Conservation (phyloP, 2,888 invertebrate species). For the Caenorhabditis parvicauda region DNA sequence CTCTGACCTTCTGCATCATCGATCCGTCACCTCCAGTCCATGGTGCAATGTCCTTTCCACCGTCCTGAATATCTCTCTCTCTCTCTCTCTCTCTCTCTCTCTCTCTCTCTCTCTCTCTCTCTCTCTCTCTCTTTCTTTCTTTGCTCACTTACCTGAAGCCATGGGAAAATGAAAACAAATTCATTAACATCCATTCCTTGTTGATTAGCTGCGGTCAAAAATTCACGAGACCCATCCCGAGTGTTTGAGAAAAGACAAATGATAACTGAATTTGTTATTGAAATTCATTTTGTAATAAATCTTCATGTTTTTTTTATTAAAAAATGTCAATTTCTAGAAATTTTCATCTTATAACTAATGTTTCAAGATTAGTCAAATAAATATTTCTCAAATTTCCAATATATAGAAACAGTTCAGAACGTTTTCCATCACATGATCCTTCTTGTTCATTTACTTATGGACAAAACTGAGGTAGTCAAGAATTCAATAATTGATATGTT, state of each 20-base stretch:
- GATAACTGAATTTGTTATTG: conserved; percentile 24
- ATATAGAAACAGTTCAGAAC: too few species aligned
- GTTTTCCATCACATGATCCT: too few species aligned
- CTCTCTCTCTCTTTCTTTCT: too few species aligned
- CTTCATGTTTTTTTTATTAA: background rate
- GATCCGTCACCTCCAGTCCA: conserved; percentile 60
- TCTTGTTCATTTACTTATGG: too few species aligned
- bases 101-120: background rate
- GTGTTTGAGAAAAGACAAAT: conserved; percentile 42
- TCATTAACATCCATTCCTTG: conserved; percentile 38
- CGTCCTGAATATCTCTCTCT: too few species aligned
- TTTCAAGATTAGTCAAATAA: too few species aligned
- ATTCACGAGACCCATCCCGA: conserved; percentile 35
- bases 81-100: background rate
- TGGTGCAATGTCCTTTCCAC: conserved; percentile 57
- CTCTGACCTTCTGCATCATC: conserved; percentile 58
- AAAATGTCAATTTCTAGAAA: conserved; percentile 6
- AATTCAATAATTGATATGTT: too few species aligned
- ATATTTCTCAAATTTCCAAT: too few species aligned
- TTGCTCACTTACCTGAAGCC: conserved; percentile 38
- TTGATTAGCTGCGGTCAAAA: conserved; percentile 34
- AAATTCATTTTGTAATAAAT: background rate
- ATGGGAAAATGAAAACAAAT: conserved; percentile 40
- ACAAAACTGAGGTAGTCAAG: background rate
- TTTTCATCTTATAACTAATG: background rate